phyloP scores from a whole-genome alignment of 2,888 invertebrate genomes.

The Lasioglossum malachurum region DNA sequence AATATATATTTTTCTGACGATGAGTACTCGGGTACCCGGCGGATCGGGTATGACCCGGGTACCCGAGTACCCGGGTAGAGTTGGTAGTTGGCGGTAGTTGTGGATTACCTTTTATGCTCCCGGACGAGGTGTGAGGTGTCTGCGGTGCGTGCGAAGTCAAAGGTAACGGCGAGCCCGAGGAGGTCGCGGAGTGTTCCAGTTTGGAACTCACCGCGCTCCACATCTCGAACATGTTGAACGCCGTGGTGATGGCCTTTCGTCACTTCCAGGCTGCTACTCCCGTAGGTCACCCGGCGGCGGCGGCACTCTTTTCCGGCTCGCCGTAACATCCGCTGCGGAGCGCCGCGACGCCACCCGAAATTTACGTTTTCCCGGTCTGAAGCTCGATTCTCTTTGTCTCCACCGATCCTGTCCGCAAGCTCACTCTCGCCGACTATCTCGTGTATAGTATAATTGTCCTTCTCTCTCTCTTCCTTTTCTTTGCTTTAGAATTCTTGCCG shows the following conservation, averaged over 20 bases:
- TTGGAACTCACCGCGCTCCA: conserved; percentile 92
- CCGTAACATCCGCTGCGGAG: conserved; percentile 70
- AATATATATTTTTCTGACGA: no score
- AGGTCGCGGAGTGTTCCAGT: conserved; percentile 87
- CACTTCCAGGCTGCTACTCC: conserved; percentile 67
- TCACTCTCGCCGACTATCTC: not conserved
- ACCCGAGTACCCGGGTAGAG: not conserved
- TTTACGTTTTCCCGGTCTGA: conserved; percentile 27
- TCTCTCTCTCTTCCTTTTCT: not conserved
- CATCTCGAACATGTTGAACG: conserved; percentile 92
- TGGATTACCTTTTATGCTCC: conserved; percentile 92
- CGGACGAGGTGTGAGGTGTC: conserved; percentile 92
- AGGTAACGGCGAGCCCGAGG: conserved; percentile 83
- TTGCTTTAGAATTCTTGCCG: not conserved
- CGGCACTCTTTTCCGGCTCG: conserved; percentile 58
- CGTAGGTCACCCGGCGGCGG: conserved; percentile 61
- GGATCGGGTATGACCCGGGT: not conserved
- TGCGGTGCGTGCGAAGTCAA: conserved; percentile 87
- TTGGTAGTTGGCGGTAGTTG: not conserved
- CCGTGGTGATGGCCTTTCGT: conserved; percentile 79
- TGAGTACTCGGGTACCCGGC: not conserved
- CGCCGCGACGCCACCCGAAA: conserved; percentile 50
- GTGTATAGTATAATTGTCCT: not conserved
- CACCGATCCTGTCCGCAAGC: conserved; percentile 1
- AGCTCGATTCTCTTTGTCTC: conserved; percentile 3